These are phyloP conservation scores for Tokudaia muenninki DNA, from an alignment of 2,797 vertebrate species.

Conservation along the genomic window DNA sequence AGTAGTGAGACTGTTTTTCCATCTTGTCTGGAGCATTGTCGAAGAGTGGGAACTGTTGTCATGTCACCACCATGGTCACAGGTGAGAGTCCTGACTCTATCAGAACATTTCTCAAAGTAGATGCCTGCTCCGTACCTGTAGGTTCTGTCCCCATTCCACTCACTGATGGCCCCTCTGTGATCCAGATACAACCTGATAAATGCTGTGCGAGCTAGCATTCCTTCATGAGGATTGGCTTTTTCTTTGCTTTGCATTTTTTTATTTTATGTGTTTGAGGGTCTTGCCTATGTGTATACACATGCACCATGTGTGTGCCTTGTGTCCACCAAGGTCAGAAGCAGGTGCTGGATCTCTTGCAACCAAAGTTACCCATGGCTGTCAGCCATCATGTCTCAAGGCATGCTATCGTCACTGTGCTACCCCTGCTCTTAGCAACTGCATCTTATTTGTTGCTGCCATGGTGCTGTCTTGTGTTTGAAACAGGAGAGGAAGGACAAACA, in stretches of 20 bases:
- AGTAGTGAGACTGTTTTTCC: not conserved
- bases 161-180: not conserved
- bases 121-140: not conserved
- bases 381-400: too few species aligned
- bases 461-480: not conserved
- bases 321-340: not conserved
- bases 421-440: not conserved
- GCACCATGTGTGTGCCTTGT: not conserved
- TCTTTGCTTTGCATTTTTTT: not conserved
- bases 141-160: not conserved
- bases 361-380: not conserved
- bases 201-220: not conserved
- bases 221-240: not conserved
- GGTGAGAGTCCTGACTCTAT: not conserved
- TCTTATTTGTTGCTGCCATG: too few species aligned
- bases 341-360: not conserved
- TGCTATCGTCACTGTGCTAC: not conserved
- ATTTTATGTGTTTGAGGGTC: not conserved
- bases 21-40: not conserved
- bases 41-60: not conserved
- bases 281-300: not conserved
- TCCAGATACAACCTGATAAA: not conserved
- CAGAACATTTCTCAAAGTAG: not conserved
- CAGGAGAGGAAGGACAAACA: not conserved
- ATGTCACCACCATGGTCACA: not conserved